These are phyloP conservation scores for Acrocephalus arundinaceus DNA, from an alignment of 2,113 vertebrate genomes.

Conservation along the genomic window DNA sequence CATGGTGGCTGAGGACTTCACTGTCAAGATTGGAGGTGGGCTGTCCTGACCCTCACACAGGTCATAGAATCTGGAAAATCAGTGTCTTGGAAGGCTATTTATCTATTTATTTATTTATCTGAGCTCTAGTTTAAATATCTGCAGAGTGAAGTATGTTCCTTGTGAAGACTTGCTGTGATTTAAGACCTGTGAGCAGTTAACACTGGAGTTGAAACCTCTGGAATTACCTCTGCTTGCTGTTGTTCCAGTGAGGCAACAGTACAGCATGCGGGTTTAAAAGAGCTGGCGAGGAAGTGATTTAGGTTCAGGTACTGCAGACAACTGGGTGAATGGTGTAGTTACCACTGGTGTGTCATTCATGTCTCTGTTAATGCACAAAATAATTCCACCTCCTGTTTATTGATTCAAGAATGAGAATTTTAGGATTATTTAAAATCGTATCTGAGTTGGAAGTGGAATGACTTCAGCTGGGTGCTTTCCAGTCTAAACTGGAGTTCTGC, in stretches of 20 bases:
- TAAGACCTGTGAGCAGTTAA: not conserved
- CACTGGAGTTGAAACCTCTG: not conserved
- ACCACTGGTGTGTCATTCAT: not conserved
- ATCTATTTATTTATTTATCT: not conserved
- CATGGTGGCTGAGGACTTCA: slow-evolving; percentile 98
- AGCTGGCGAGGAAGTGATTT: not conserved
- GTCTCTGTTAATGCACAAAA: not conserved
- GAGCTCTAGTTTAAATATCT: not conserved
- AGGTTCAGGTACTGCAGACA: slow-evolving; percentile 32
- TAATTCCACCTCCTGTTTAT: not conserved
- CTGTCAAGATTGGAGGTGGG: slow-evolving; percentile 96
- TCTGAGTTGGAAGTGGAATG: slow-evolving; percentile 24
- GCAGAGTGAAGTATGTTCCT: not conserved
- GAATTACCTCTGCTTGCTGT: not conserved
- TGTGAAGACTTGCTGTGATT: not conserved
- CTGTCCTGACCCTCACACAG: not conserved
- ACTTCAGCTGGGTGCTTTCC: slow-evolving; percentile 54
- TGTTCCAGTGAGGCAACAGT: not conserved
- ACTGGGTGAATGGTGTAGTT: not conserved
- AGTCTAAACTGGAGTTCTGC: slow-evolving; percentile 32
- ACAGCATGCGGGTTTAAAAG: not conserved
- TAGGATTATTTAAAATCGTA: slow-evolving; percentile 15
- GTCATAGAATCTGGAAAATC: not conserved
- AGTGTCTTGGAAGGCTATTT: not conserved
- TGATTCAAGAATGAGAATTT: slow-evolving; percentile 2